Conservation (phyloP, 2,113 vertebrate genomes). For the Peromyscus leucopus region DNA sequence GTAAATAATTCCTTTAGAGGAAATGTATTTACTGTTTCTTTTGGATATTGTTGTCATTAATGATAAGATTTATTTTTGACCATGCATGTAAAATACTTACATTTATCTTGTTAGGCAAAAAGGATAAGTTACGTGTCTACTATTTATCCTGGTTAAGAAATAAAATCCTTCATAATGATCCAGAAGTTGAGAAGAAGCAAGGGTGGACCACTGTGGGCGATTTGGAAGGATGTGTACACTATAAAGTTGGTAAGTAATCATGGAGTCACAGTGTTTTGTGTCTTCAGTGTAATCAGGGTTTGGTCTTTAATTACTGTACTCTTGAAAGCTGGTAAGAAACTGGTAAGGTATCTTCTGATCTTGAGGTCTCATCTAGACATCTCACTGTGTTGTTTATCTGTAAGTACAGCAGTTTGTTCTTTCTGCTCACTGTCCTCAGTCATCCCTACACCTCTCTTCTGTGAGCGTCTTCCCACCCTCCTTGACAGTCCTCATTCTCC, state of each 20-base stretch:
- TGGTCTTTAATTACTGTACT: background rate
- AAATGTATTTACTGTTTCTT: slow-evolving; percentile 13
- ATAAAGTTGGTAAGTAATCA: slow-evolving; percentile 95
- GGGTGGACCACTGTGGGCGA: slow-evolving; percentile 98
- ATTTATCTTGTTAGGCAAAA: slow-evolving; percentile 92
- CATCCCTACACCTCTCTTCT: background rate
- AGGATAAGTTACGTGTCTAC: slow-evolving; percentile 98
- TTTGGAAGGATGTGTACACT: slow-evolving; percentile 98
- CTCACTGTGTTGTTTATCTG: background rate
- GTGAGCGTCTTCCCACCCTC: background rate
- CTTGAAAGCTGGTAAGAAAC: background rate
- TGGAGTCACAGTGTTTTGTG: background rate
- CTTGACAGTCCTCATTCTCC: background rate
- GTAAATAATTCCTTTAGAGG: background rate
- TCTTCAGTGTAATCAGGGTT: background rate
- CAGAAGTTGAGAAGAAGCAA: slow-evolving; percentile 99
- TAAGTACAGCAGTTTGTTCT: background rate
- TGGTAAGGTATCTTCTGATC: background rate
- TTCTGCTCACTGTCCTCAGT: background rate
- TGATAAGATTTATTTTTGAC: background rate
- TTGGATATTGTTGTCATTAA: background rate
- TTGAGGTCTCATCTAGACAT: background rate
- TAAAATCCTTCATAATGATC: slow-evolving; percentile 99
- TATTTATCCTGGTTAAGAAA: slow-evolving; percentile 99
- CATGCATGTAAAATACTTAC: slow-evolving; percentile 45